Base-by-base conservation (phyloP, 37 sponge, comb jelly and placozoan genomes). In the Cliona cf. orientalis region DNA sequence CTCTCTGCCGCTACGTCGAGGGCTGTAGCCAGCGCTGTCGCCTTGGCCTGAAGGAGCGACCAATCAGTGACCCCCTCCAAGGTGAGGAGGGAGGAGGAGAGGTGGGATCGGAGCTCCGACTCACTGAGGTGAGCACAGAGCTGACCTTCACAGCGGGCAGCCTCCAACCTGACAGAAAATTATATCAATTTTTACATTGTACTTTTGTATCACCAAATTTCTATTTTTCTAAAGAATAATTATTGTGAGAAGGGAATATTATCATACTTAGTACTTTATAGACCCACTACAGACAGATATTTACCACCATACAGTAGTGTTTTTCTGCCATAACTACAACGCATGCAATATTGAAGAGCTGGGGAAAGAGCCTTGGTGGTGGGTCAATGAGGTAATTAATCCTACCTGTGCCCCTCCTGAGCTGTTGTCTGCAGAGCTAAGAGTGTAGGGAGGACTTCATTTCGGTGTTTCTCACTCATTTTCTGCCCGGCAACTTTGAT, bases 1-100 rank as follows among this genome's bases (percentile, higher is more conserved):
- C 79, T 57, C 58, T 32, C 64, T 42, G 74, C 31, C 1, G 63
- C 85, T 12, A 32, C 37, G 32, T 75, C 46, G 25, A 92, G 41
- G 14, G 79, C 69, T 23, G 72, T 26, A 19, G 82, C 77, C 25
- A 93, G 66, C n/a, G 86, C 66, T 3, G 58, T 58, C 21, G 81
- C 81, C 39, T 72, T 75, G 25, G 86, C 82, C 66, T 93, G 93
- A 33, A 93, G 71, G 22, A 84, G 55, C 0, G 80, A 55, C 87
- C 88, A 87, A 34, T 91, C 93, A 42, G 71, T 26, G 2, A 69
- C 76, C 23, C 71, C 67, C 2, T 66, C 79, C 6, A 45, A 21
- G 42, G 65, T 39, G 38, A 93, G 71, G 25, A 89, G 79, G 44
- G 63, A 26, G 2, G 40, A 33, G 1, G 42, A 28, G 9, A 82